Base-by-base conservation (phyloP, 2,113 vertebrate genomes). In the Amphiprion ocellaris region DNA sequence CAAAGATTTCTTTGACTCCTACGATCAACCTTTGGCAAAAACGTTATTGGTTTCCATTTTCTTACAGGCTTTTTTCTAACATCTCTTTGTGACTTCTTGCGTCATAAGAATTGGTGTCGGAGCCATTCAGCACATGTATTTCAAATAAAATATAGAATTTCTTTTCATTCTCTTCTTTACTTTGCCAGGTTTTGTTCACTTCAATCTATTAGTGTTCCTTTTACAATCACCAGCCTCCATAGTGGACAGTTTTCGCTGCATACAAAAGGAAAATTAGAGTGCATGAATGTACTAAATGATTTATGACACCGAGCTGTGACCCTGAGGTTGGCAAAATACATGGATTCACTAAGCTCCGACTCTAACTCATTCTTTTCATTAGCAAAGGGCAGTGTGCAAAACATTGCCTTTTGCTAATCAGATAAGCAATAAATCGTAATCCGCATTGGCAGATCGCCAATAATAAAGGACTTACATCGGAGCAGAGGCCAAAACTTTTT, bases 351-450 rank as follows among this genome's bases (percentile, higher is more conserved):
- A 28, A 41, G 33, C 5, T 52, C 47, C 19, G 19, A 23, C 28
- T 44, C 41, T 66, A 66, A 33, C 5, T 54, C 50, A 68, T 14
- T 49, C 54, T 37, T 68, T n/a, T 39, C 50, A 54, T 54, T 37
- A 68, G 65, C 65, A 54, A 52, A 44, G 41, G 41, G 41, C 41
- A 44, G 41, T 44, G 41, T 15, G 41, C 41, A 44, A 44, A 44
- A 44, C 41, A 44, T 4, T 44, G 49, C 49, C n/a, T 52, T 52
- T 52, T 52, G 49, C 49, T n/a, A 52, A 52, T 52, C 49, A 52
- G 49, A 52, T 21, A 21, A 52, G 49, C 8, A 52, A 2, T 52
- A 52, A 52, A 52, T 52, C 9, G 49, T 21, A 52, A 52, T 52
- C 19, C 4, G 8, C 10, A 54, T 41, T 53, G 65, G 50, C 33